Evolutionary conservation across 2,113 vertebrate genomes (phyloP).

Genomic region (Hemicordylus capensis): DNA sequence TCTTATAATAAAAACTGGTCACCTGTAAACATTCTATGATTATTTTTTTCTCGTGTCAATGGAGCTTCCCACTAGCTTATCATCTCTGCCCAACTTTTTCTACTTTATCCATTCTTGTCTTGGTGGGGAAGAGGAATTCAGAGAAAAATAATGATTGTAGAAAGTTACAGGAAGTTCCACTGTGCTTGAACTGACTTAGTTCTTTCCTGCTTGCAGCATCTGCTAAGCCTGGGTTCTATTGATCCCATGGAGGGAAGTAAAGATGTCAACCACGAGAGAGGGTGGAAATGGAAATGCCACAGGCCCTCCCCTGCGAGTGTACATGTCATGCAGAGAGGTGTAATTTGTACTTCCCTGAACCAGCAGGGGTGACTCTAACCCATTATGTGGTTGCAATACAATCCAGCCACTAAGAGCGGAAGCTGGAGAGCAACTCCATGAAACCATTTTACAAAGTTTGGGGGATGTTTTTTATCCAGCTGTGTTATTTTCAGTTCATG

Average conservation of each 20-base stretch:
- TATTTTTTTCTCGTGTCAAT: neutral
- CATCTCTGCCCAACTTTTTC: neutral
- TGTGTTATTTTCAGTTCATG: conserved; percentile 20
- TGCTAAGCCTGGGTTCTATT: neutral
- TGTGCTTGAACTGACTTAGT: neutral
- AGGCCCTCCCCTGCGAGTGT: neutral
- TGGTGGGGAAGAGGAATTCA: neutral
- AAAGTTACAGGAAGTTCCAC: neutral
- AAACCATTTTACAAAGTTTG: neutral
- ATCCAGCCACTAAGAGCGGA: neutral
- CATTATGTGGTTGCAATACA: conserved; percentile 10
- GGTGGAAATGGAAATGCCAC: conserved; percentile 27
- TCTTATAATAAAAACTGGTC: neutral
- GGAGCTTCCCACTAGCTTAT: neutral
- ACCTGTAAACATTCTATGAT: neutral
- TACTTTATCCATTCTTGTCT: neutral
- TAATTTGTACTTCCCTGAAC: neutral
- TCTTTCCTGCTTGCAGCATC: neutral
- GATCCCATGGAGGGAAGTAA: conserved; percentile 1
- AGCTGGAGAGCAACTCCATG: neutral
- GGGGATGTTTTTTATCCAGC: neutral
- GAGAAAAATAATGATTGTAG: neutral
- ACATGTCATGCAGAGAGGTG: neutral
- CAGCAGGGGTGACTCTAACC: conserved; percentile 18
- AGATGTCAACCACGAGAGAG: neutral